Base-by-base conservation (phyloP, 92 coral and sea anemone species). In the Porites lobata region DNA sequence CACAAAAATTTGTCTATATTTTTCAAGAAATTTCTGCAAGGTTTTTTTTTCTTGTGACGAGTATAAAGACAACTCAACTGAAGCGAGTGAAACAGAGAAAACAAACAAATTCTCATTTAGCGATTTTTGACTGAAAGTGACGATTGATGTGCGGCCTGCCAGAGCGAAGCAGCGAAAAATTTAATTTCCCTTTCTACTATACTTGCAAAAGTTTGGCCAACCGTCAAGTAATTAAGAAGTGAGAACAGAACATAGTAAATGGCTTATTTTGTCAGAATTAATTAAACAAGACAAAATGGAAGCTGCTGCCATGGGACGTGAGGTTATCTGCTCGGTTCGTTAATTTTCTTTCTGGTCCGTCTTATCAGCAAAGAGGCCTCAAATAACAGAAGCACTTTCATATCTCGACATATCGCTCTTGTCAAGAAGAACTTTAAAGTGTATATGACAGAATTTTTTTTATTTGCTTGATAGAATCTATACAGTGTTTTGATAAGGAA, bases 151-250 rank as follows among this genome's bases (percentile, higher is more conserved):
- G 53, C 19, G 59, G 47, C 47, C 47, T 63, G 80, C 89, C 89
- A 52, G 83, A 85, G 89, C 83, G 26, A 68, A 83, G 47, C 54
- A 67, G 83, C 77, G 59, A 51, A 50, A 85, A 68, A 65, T 76
- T 76, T 85, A 77, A 76, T 85, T 76, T 85, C 79, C 82, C 76
- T 66, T 85, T 81, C 77, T 47, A 14, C 83, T 65, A 56, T n/a
- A 68, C 89, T 66, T 64, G 83, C 50, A 68, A 85, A 56, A 76
- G 68, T 67, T 65, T 77, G 82, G 84, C 83, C 56, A 68, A 47
- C 84, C 89, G 77, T 76, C 77, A 75, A 72, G 83, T 85, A 85
- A 85, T 85, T 85, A 85, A 85, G 83, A 85, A 85, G 83, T 77
- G 83, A 66, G 75, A 77, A 85, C 79, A 76, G 89, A 85, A 77